Evolutionary conservation across 2,797 vertebrate genomes (phyloP), one percentile per base, ranked within the genome.

Genomic region (Otolemur crassicaudatus): DNA sequence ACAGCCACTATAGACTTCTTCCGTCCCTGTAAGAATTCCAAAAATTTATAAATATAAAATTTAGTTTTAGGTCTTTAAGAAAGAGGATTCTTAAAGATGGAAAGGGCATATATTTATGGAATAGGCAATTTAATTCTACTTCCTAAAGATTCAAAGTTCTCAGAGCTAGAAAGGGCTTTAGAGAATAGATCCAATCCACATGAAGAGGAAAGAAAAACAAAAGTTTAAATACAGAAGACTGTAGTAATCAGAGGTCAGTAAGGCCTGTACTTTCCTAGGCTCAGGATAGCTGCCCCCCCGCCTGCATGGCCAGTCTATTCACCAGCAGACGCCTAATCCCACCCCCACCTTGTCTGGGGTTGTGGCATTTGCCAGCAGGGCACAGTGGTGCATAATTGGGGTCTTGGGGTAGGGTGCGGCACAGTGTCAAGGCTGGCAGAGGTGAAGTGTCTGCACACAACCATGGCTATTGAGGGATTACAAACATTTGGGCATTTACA

Each of bases 1-100:
- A 98, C 90, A 4, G 98, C 43, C 34, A 98, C 97, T 1, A 99
- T 97, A 69, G 99, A 99, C 98, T 99, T 99, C 96, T 99, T 99
- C 77, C 99, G 98, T 76, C 99, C 98, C 99, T 99, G 88, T 40
- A 95, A 86, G 77, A 95, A 96, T 97, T 72, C 37, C 72, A 92
- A 96, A 81, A 85, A 84, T 46, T 65, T 65, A 58, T 12, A 92
- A 56, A 81, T 27, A 82, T 92, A 83, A 79, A 83, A 79, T 90
- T 94, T n/a, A 56, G 8, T 63, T 87, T 77, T 0, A 37, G 72
- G 9, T 40, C 56, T 82, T 94, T 60, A 73, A 94, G 4, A 65
- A 58, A n/a, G 2, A 37, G 67, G 7, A 11, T 63, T 85, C 27
- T 93, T 83, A 96, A 96, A 83, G 29, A 19, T 14, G 8, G 65